Evolutionary conservation across 2,113 vertebrate genomes (phyloP), one percentile per base, ranked within the genome.

Genomic region (Mastomys natalensis): DNA sequence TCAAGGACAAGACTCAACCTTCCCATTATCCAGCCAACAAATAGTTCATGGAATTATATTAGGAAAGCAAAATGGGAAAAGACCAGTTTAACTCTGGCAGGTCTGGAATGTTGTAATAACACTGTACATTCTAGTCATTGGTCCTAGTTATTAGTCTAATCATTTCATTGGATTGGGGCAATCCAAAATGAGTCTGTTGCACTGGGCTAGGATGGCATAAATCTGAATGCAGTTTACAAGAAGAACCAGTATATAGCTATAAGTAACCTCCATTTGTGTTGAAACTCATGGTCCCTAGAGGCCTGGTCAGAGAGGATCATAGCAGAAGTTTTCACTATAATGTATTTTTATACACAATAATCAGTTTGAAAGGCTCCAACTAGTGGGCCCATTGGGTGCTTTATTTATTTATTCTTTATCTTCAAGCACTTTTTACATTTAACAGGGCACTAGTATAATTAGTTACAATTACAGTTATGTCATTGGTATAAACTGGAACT

Each of bases 131-230:
- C 91, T 64, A 45, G 48, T 62, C 43, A 8, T 84, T 60, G 51
- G 77, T 91, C 80, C 86, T 95, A 45, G 53, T 89, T 85, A 89
- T 37, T 87, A 31, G 13, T 68, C 66, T 68, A 37, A 68, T 16
- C 66, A 68, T 37, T 68, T 68, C 5, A 31, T 68, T 68, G 31
- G 5, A 68, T 90, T 88, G 62, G 81, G 89, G 87, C 77, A 91
- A 66, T 89, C 73, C 43, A 24, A 31, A 62, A 62, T 97, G 92
- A 96, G 72, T 97, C 94, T 96, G 66, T 31, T 94, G 26, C 68
- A 87, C 91, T 95, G 72, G 78, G 19, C n/a, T 72, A 40, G 60
- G 29, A 90, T 53, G 58, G 76, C 92, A 90, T 80, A 76, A 96
- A 74, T 82, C 24, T 76, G 68, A 95, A 74, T 26, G 84, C 72